Evolutionary conservation across 30 jellyfish, hydroid and myxozoan species (phyloP).

Genomic region (Nemopilema nomurai): DNA sequence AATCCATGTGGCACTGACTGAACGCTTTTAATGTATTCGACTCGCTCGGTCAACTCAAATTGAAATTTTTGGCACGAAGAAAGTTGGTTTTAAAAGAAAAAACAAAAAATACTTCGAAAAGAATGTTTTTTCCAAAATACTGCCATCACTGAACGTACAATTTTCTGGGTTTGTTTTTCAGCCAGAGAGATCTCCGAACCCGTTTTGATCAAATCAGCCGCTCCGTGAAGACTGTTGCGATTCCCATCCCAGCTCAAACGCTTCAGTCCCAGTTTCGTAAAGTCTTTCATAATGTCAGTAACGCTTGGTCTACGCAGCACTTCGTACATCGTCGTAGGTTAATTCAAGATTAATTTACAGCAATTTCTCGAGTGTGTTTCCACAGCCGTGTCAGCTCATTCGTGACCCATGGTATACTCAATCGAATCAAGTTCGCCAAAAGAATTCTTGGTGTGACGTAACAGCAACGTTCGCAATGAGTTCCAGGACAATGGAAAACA

Average conservation of each 20-base stretch:
- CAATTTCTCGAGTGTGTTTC: not conserved
- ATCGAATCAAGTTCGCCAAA: not conserved
- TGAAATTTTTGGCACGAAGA: too few relatives aligned
- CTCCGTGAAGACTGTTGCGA: conserved; percentile 1
- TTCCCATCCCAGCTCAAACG: conserved; percentile 30
- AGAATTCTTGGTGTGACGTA: conserved; percentile 1
- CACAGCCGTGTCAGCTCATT: not conserved
- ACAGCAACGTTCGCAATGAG: not conserved
- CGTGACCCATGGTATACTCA: not conserved
- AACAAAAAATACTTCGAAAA: too few relatives aligned
- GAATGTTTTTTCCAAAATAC: not conserved
- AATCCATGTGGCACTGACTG: too few relatives aligned
- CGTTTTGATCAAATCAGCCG: not conserved
- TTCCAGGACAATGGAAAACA: conserved; percentile 11
- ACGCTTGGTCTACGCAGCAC: conserved; percentile 32
- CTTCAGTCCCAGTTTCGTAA: conserved; percentile 1
- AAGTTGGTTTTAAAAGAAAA: too few relatives aligned
- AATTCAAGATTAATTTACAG: not conserved
- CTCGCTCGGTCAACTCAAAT: too few relatives aligned
- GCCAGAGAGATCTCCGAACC: not conserved
- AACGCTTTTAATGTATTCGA: too few relatives aligned
- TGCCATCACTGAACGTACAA: not conserved
- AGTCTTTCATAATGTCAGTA: conserved; percentile 35
- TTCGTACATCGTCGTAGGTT: conserved; percentile 33
- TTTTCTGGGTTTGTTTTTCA: not conserved